These are phyloP conservation scores for Ceyx margarethae DNA, from an alignment of 2,113 vertebrate species.

Conservation along the genomic window DNA sequence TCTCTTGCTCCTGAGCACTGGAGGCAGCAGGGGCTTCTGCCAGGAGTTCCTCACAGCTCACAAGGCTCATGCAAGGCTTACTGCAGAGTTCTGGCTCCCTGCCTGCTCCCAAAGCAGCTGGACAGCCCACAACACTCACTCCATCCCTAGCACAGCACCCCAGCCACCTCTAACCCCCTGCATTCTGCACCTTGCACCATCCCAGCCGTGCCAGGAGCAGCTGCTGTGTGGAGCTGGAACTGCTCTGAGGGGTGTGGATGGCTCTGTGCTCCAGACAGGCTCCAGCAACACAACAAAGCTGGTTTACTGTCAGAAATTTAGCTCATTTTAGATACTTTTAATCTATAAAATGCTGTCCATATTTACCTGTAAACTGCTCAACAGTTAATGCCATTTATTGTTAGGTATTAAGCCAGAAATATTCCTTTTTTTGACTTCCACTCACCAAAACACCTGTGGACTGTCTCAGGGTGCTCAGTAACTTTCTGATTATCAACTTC, in stretches of 20 bases:
- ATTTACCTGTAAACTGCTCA: background rate
- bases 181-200: background rate
- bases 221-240: background rate
- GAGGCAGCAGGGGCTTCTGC: background rate
- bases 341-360: background rate
- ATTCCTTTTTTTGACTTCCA: background rate
- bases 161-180: background rate
- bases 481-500: slow-evolving; percentile 3
- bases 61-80: background rate
- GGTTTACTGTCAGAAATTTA: background rate
- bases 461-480: background rate
- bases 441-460: background rate
- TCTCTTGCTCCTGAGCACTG: background rate
- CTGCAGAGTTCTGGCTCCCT: background rate
- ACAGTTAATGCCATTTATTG: background rate
- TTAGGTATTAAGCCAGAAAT: background rate
- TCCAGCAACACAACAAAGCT: background rate
- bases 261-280: background rate
- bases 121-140: background rate
- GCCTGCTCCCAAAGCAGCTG: background rate
- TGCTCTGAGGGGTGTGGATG: too few relatives aligned
- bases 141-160: background rate
- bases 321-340: background rate
- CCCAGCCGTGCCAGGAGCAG: background rate
- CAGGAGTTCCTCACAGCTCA: background rate